Percentiles rank a stretch among this genome's conserved stretches.
Conservation (phyloP, 2,797 vertebrate genomes). For the Sternotherus odoratus region DNA sequence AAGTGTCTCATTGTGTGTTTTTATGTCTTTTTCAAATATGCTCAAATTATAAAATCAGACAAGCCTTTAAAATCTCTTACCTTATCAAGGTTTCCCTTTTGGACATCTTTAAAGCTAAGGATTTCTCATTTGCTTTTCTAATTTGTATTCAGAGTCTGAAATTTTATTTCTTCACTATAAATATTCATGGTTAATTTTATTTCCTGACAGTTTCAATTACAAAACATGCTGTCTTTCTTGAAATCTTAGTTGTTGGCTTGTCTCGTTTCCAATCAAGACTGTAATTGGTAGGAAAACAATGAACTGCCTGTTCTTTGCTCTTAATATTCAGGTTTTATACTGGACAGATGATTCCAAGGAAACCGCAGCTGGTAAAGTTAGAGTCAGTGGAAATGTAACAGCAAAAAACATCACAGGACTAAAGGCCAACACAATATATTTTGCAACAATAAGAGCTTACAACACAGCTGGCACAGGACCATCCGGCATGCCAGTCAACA, state of each 20-base stretch:
- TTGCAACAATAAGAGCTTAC: slow-evolving; percentile 89
- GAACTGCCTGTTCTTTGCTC: slow-evolving; percentile 21
- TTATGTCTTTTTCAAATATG: not conserved
- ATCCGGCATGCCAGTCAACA: slow-evolving; percentile 86
- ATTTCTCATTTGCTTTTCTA: slow-evolving; percentile 18
- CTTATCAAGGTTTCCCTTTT: slow-evolving; percentile 28
- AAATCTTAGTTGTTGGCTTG: slow-evolving; percentile 17
- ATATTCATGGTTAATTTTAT: slow-evolving; percentile 24
- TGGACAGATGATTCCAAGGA: slow-evolving; percentile 91
- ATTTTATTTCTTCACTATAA: slow-evolving; percentile 26
- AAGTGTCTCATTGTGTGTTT: not conserved
- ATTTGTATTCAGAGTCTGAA: slow-evolving; percentile 22
- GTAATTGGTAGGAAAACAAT: slow-evolving; percentile 19
- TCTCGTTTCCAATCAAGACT: slow-evolving; percentile 4
- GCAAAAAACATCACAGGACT: slow-evolving; percentile 86
- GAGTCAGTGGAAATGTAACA: slow-evolving; percentile 90
- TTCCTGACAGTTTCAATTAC: not conserved
- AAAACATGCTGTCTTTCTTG: slow-evolving; percentile 4
- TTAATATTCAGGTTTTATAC: slow-evolving; percentile 85
- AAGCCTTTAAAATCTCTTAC: slow-evolving; percentile 31
- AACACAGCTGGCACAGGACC: slow-evolving; percentile 92
- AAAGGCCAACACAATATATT: slow-evolving; percentile 90
- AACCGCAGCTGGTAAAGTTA: slow-evolving; percentile 85
- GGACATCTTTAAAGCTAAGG: slow-evolving; percentile 5
- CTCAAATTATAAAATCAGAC: not conserved